Evolutionary conservation across 2,113 vertebrate genomes (phyloP).

Genomic region (Phoenicopterus ruber): DNA sequence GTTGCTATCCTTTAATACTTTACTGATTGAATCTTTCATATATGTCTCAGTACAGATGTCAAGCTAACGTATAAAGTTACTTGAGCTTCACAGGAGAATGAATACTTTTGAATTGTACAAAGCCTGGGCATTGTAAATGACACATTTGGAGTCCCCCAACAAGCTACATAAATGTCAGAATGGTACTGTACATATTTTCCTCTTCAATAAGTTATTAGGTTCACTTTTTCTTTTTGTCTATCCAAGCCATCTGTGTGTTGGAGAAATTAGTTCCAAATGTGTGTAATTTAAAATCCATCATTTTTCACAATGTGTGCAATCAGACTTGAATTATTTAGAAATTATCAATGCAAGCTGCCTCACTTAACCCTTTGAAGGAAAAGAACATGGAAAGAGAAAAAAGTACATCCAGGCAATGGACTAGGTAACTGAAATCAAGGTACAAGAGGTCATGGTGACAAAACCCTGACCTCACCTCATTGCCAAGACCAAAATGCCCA

Average conservation of each 20-base stretch:
- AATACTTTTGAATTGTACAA: neutral
- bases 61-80: neutral
- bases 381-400: neutral
- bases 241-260: constrained; percentile 12
- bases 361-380: neutral
- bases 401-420: neutral
- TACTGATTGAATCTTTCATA: neutral
- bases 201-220: constrained; percentile 1
- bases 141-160: neutral
- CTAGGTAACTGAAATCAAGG: neutral
- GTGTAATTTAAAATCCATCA: neutral
- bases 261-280: constrained; percentile 25
- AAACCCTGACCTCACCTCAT: neutral
- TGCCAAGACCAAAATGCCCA: neutral
- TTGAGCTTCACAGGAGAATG: neutral
- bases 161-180: neutral
- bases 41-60: neutral
- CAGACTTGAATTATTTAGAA: constrained; percentile 23
- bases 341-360: neutral
- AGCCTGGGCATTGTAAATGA: neutral
- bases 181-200: neutral
- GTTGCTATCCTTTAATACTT: neutral
- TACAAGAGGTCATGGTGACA: neutral
- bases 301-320: constrained; percentile 32
- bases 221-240: constrained; percentile 12